phyloP scores from a whole-genome alignment of 2,888 invertebrate genomes.

The Endotricha flammealis region DNA sequence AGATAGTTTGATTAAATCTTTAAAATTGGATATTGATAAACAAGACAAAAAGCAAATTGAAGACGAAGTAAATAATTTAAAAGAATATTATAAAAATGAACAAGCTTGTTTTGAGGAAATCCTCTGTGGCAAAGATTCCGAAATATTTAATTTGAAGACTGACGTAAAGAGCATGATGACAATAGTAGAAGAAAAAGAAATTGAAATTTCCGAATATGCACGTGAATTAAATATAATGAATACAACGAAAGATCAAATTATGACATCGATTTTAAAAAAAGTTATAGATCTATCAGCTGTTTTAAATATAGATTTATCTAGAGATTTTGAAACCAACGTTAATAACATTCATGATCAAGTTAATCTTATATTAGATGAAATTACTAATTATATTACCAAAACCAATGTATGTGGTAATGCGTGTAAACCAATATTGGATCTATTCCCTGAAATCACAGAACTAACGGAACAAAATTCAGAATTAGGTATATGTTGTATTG shows the following conservation, averaged over 20 bases:
- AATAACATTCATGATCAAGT: constrained; percentile 28
- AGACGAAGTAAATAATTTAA: constrained; percentile 23
- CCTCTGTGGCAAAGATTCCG: constrained; percentile 22
- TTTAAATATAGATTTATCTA: constrained; percentile 29
- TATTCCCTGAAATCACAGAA: constrained; percentile 32
- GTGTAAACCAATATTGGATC: too few relatives aligned
- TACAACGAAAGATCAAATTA: constrained; percentile 19
- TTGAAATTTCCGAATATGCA: constrained; percentile 24
- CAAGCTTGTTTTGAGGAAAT: constrained; percentile 21
- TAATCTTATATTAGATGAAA: constrained; percentile 34
- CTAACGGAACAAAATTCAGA: constrained; percentile 34
- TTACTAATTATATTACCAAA: constrained; percentile 31
- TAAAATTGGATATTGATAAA: too few relatives aligned
- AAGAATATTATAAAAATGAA: constrained; percentile 23
- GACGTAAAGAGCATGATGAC: too few relatives aligned
- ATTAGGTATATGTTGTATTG: constrained; percentile 29
- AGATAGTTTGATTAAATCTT: constrained; percentile 19
- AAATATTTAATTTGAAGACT: constrained; percentile 19
- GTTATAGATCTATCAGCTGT: constrained; percentile 25
- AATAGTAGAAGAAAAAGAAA: constrained; percentile 21
- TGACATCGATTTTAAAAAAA: constrained; percentile 33
- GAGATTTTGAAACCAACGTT: constrained; percentile 13
- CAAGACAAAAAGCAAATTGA: too few relatives aligned
- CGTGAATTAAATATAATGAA: constrained; percentile 21
- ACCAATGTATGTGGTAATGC: too few relatives aligned